Base-by-base conservation (phyloP, 2,797 vertebrate species). In the Diglossa cyanea region DNA sequence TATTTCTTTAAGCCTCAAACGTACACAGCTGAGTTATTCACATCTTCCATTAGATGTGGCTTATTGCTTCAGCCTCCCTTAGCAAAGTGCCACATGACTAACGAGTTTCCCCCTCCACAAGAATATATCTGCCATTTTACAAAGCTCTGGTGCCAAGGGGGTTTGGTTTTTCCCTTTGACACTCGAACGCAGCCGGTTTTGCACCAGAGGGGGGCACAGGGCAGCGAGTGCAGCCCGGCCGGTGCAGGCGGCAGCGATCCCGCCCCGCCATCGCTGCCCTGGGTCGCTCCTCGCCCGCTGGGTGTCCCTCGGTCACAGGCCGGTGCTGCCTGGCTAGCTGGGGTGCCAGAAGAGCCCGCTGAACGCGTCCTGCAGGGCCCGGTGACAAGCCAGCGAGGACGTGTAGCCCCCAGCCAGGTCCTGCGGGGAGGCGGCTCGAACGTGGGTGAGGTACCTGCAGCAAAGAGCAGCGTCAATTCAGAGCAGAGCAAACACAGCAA, bases 281-380 rank as follows among this genome's bases (percentile, higher is more conserved):
- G 72, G 62, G 54, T 73, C 37, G 62, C 70, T 94, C 23, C 84
- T 90, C 4, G 12, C 74, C 28, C 0, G 39, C 76, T 77, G 44
- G 55, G 65, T 39, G 88, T 96, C 87, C 91, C 90, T 47, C 50
- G 85, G 57, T 91, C 80, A 4, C 40, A 39, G 91, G 77, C 67
- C 7, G 71, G 12, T 5, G 92, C 75, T 30, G 14, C 6, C 76
- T 18, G 45, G 90, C 95, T 98, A 98, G 40, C 91, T 96, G 90
- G 98, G 96, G 91, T 98, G 96, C 98, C 98, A 98, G 94, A 99
- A 99, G 72, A 99, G 98, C 30, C 99, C 99, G 51, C 99, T 99
- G 98, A 99, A 99, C 1, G 99, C 99, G 70, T 99, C 99, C 97
- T 99, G 99, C 47, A 99, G 90, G 25, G 99, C 99, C 87, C 99